phyloP scores from a whole-genome alignment of 2,888 invertebrate species.

The Anthoptus insignis region DNA sequence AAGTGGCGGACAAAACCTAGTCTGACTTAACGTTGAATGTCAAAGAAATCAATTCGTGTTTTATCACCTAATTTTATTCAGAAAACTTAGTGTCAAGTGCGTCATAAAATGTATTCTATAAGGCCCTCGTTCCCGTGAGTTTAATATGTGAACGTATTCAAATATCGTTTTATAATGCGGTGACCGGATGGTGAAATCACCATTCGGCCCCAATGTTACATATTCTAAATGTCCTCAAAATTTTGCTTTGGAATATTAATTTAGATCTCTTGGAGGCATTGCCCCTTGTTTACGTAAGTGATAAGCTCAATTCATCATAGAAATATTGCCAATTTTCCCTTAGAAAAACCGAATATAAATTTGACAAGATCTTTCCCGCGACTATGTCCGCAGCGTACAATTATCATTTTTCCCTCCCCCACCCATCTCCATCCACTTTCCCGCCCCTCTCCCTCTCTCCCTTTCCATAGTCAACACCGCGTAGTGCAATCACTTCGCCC shows the following conservation, averaged over 20 bases:
- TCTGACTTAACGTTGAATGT: too few relatives aligned
- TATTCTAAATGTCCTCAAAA: conserved; percentile 30
- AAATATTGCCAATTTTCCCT: conserved; percentile 6
- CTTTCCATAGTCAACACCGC: too few relatives aligned
- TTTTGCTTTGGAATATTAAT: conserved; percentile 27
- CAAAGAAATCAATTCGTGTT: not conserved
- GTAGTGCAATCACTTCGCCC: too few relatives aligned
- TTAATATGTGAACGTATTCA: conserved; percentile 32
- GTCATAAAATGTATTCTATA: conserved; percentile 26
- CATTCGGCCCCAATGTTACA: conserved; percentile 41
- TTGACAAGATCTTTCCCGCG: too few relatives aligned
- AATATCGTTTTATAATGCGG: conserved; percentile 54
- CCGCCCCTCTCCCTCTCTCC: too few relatives aligned
- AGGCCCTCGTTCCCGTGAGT: conserved; percentile 13
- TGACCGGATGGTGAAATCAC: conserved; percentile 52
- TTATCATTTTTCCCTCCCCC: too few relatives aligned
- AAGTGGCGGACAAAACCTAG: too few relatives aligned
- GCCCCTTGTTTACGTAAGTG: conserved; percentile 26
- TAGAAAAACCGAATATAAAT: too few relatives aligned
- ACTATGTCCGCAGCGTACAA: too few relatives aligned
- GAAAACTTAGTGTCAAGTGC: conserved; percentile 20
- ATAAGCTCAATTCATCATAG: not conserved
- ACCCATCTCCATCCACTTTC: too few relatives aligned
- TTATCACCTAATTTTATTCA: not conserved
- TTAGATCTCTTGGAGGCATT: conserved; percentile 25